These are phyloP conservation scores for Bos indicus DNA, from an alignment of 2,113 vertebrate genomes.

Conservation along the genomic window DNA sequence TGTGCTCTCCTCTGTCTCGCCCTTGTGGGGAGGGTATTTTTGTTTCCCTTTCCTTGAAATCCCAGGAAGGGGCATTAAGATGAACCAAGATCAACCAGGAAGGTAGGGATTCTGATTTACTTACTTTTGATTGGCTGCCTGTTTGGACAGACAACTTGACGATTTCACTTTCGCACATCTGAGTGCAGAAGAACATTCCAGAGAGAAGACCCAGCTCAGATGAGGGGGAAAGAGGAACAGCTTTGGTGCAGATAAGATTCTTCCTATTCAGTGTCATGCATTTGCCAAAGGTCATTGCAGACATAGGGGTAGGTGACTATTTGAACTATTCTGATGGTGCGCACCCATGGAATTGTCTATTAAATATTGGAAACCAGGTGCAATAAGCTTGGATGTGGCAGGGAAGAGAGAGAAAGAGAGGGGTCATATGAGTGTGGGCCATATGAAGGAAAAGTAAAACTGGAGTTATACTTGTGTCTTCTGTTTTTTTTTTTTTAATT, in stretches of 20 bases:
- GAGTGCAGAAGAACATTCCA: neutral
- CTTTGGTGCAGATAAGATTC: neutral
- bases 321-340: neutral
- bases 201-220: neutral
- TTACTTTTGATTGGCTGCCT: neutral
- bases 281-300: neutral
- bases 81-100: neutral
- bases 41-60: neutral
- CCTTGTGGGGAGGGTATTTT: neutral
- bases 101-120: neutral
- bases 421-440: neutral
- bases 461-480: neutral
- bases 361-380: neutral
- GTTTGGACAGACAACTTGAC: neutral
- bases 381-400: no score
- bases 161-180: neutral
- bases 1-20: neutral
- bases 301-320: neutral
- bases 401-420: no score
- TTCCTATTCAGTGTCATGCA: neutral
- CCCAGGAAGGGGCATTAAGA: neutral
- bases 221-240: neutral
- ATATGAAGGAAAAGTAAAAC: neutral
- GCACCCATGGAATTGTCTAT: no score
- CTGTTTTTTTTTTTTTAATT: neutral